These are phyloP conservation scores for Argyresthia albistria DNA, from an alignment of 2,888 invertebrate species.

Conservation along the genomic window DNA sequence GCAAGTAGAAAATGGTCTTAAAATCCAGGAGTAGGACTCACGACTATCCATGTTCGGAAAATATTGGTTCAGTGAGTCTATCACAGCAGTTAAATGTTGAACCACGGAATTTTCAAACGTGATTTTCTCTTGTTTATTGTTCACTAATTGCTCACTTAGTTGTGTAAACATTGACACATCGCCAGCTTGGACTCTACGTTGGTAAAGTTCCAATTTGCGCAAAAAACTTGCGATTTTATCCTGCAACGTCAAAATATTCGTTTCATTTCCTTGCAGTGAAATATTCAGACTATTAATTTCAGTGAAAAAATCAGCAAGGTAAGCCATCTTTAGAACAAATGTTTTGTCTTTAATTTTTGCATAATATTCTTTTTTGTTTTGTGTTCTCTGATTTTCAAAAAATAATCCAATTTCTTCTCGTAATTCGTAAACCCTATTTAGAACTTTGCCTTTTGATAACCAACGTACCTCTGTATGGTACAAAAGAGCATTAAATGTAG, in stretches of 20 bases:
- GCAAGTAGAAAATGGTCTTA: constrained; percentile 12
- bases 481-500: constrained; percentile 13
- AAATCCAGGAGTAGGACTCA: constrained; percentile 9
- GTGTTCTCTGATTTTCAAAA: constrained; percentile 12
- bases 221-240: constrained; percentile 14
- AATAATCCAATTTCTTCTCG: constrained; percentile 11
- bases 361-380: constrained; percentile 7
- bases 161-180: constrained; percentile 17
- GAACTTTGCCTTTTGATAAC: constrained; percentile 13
- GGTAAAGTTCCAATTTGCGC: constrained; percentile 16
- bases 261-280: constrained; percentile 11
- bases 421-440: constrained; percentile 13
- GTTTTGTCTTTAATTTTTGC: constrained; percentile 6
- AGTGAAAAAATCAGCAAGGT: constrained; percentile 9
- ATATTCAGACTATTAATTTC: constrained; percentile 9
- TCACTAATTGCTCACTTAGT: constrained; percentile 13
- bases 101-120: constrained; percentile 15
- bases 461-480: constrained; percentile 14
- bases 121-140: constrained; percentile 10
- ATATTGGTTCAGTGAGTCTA: constrained; percentile 15
- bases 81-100: constrained; percentile 15
- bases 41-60: constrained; percentile 14
- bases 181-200: constrained; percentile 15
- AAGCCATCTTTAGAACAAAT: constrained; percentile 1
- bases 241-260: constrained; percentile 11